A percentile compares a stretch with the other conserved stretches of the same genome.
These are phyloP conservation scores for Diadegma fenestrale DNA, from an alignment of 2,888 invertebrate species.

Conservation along the genomic window DNA sequence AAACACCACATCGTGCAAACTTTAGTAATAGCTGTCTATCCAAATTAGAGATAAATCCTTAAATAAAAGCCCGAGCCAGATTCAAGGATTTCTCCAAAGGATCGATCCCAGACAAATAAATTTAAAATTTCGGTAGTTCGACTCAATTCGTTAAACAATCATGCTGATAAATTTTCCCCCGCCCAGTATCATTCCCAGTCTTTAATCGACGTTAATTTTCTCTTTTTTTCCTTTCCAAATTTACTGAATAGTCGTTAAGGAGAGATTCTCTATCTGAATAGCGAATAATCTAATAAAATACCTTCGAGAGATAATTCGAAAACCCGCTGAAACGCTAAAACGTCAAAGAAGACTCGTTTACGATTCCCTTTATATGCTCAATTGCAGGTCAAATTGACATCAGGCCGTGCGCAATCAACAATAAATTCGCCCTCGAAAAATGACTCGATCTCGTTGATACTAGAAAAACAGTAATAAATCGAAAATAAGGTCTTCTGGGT, in stretches of 20 bases:
- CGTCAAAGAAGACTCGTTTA: neutral
- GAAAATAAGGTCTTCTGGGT: conserved; percentile 7
- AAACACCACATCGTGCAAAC: neutral
- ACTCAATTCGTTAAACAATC: neutral
- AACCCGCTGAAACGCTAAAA: neutral
- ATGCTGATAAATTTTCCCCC: neutral
- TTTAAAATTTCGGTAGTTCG: neutral
- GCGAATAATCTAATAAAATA: neutral
- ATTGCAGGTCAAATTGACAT: neutral
- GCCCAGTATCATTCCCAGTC: neutral
- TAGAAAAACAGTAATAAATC: conserved; percentile 14
- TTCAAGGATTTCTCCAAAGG: neutral
- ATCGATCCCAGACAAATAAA: neutral
- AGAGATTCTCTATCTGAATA: neutral
- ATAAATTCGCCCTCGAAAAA: neutral
- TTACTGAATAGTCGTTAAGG: neutral
- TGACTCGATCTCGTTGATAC: neutral
- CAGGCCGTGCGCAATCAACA: neutral
- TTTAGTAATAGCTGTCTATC: neutral
- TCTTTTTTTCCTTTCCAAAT: neutral
- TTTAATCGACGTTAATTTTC: neutral
- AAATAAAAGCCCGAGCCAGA: neutral
- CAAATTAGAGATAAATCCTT: neutral
- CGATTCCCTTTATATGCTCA: neutral
- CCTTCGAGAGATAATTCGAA: neutral